A percentile compares a stretch with the other conserved stretches of the same genome.
phyloP scores from a whole-genome alignment of 2,888 invertebrate genomes.

The Polydrusus cervinus region DNA sequence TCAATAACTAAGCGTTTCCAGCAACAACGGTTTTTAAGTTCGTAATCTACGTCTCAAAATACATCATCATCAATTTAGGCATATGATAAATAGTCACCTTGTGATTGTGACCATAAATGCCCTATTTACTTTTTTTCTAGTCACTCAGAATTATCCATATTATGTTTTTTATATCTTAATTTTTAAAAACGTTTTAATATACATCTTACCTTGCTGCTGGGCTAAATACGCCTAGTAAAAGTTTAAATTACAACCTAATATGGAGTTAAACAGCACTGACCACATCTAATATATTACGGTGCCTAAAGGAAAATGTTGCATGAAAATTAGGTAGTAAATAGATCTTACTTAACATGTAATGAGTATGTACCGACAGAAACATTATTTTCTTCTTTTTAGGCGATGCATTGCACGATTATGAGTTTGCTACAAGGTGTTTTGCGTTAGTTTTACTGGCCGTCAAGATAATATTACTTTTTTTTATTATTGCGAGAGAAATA shows the following conservation, averaged over 20 bases:
- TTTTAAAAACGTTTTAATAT: neutral
- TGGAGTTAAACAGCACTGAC: conserved; percentile 33
- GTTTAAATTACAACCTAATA: conserved; percentile 42
- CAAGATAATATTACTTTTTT: neutral
- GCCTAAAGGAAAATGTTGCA: conserved; percentile 37
- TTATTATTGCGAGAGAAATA: too few relatives aligned
- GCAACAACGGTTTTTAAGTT: too few relatives aligned
- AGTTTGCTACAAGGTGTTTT: conserved; percentile 1
- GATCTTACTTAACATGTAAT: conserved; percentile 37
- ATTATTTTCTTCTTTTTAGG: conserved; percentile 8
- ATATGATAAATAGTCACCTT: too few relatives aligned
- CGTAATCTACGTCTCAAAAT: too few relatives aligned
- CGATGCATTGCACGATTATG: neutral
- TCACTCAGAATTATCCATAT: too few relatives aligned
- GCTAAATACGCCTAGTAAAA: conserved; percentile 35
- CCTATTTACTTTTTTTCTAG: too few relatives aligned
- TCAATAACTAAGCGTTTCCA: too few relatives aligned
- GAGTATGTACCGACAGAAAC: conserved; percentile 23
- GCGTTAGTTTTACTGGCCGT: neutral
- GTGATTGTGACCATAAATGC: too few relatives aligned
- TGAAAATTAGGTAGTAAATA: conserved; percentile 48
- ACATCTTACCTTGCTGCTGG: conserved; percentile 40
- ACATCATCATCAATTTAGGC: too few relatives aligned
- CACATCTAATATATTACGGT: conserved; percentile 31
- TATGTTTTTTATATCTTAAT: neutral